Base-by-base conservation (phyloP, 2,797 vertebrate genomes). In the Tragelaphus oryx region DNA sequence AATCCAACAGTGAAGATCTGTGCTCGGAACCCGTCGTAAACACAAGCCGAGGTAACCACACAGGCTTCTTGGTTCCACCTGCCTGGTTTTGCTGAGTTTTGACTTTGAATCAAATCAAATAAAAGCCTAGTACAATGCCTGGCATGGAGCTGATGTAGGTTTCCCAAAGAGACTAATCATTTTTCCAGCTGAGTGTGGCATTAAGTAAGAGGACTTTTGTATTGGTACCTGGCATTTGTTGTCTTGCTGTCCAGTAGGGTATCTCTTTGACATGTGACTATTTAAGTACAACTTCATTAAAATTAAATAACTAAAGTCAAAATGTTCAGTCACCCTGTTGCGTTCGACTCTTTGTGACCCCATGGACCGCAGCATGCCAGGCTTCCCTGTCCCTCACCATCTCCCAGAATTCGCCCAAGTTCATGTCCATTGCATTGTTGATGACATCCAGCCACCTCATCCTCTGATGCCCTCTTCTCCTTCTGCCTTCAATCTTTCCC, bases 211-310 rank as follows among this genome's bases (percentile, higher is more conserved):
- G 75, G 57, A 48, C 44, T 74, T 87, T 26, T 75, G 44, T 75
- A 37, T 20, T 3, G 13, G 8, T n/a, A 16, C 17, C 30, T 85
- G 48, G 8, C 18, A 41, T 68, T 87, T 88, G 24, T 30, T 37
- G 44, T 30, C 74, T 44, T 82, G n/a, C 24, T 82, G 52, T 60
- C 33, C 80, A 55, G 4, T 37, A n/a, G n/a, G 24, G 7, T 28
- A 89, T 24, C 60, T 59, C 16, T 86, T 28, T 17, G 50, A 76
- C 33, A 91, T 11, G 50, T 57, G n/a, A 9, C 50, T 91, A 89
- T 91, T 94, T 89, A 81, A 94, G 74, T 81, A 24, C 4, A 95
- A 84, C 33, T 95, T 52, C 62, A 62, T 62, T 91, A 16, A 62
- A 93, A 81, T 46, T 30, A 83, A 80, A 68, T 78, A 52, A 78